Evolutionary conservation across 2,888 invertebrate genomes (phyloP), one percentile per base, ranked within the genome.

Genomic region (Pomacea canaliculata): DNA sequence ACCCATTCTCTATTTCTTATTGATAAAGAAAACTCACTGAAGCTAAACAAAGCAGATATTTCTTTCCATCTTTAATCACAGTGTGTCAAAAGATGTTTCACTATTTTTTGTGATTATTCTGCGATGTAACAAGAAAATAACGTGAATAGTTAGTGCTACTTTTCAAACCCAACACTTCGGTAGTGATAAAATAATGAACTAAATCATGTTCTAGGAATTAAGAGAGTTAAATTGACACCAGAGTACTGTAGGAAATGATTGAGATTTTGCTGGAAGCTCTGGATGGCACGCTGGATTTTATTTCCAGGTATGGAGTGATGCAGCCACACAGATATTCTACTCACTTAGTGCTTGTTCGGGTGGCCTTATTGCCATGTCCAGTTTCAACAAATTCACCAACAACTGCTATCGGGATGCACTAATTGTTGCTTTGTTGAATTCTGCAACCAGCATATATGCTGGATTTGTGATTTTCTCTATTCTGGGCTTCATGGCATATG

Each of bases 401-500:
- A 90, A 90, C 79, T 88, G 88, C 78, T 86, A 82, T 79, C 84
- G 90, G 59, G 91, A 91, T 82, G 88, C 91, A 0, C 76, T 91
- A 8, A 87, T 91, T 56, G 89, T 91, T 19, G 86, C 90, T 48
- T 71, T 89, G 48, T 87, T 91, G 63, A 91, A 91, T 85, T 90
- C 90, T 78, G 85, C 83, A 18, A 91, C 91, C n/a, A 89, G 89
- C 74, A 84, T 91, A 60, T 91, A 89, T 79, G 90, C 90, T 48
- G 91, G 91, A 3, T 88, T 90, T 72, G 91, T 91, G 71, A 90
- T 91, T 59, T 91, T 91, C 82, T 88, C 90, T 46, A 88, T 91
- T 49, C 85, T 91, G 70, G 96, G 96, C 2, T 95, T 95, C 73
- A 91, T 92, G 89, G 91, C 92, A 0, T 79, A 87, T 68, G 90